Evolutionary conservation across 2,797 vertebrate genomes (phyloP), one percentile per base, ranked within the genome.

Genomic region (Sternotherus odoratus): DNA sequence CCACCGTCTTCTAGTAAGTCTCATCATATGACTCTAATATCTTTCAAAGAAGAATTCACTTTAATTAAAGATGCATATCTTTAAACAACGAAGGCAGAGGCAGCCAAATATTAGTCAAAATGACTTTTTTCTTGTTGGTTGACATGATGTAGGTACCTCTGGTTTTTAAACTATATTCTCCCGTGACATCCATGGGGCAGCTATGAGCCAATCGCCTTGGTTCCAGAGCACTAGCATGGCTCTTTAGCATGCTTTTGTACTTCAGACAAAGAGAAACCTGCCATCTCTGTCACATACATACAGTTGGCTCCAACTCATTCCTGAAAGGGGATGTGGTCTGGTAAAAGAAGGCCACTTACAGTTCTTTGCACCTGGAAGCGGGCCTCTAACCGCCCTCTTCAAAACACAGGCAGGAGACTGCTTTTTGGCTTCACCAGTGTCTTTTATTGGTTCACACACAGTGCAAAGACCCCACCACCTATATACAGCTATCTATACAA

Each of bases 261-360:
- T 83, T 24, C 60, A 12, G 0, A 0, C 1, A 5, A 33, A 6
- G 23, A 24, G 36, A 36, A n/a, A 63, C 15, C 15, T n/a, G 17
- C 60, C 8, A 66, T 66, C 36, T 74, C 24, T 43, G 21, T 24
- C 23, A 74, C 69, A 26, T 23, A 26, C 26, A 43, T 46, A 46
- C 12, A 26, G 23, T 74, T 43, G 33, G 69, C 69, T 74, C 69
- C 12, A 46, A 13, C 69, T 74, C 23, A 26, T 74, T 26, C 21
- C 21, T 24, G 15, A 74, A 46, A 74, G 69, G 23, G 12, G 23
- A 74, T 26, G 24, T 74, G 5, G 12, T 15, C 0, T 1, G 9
- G 5, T 49, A 26, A 77, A 87, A 93, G 5, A 7, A 0, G 5
- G 8, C 17, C 66, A 15, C 77, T 57, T 8, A 0, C 17, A 79